These are phyloP conservation scores for Acanthopleura granulata DNA, from an alignment of 2,888 invertebrate species.

Conservation along the genomic window DNA sequence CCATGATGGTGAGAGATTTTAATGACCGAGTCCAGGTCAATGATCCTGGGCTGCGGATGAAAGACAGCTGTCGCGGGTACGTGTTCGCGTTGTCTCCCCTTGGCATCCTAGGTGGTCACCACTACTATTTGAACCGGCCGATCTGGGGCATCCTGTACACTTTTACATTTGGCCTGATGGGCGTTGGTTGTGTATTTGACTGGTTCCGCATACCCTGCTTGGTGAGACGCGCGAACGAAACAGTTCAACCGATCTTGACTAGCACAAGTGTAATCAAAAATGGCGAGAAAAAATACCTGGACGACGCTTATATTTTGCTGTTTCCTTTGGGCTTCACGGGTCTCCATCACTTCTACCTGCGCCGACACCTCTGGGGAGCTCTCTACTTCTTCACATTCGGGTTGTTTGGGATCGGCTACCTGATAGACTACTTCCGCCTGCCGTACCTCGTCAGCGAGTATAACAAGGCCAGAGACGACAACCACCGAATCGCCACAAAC, in stretches of 20 bases:
- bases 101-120: slow-evolving; percentile 45
- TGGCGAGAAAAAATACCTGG: slow-evolving; percentile 32
- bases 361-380: slow-evolving; percentile 44
- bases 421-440: slow-evolving; percentile 46
- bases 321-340: slow-evolving; percentile 42
- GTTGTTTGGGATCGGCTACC: slow-evolving; percentile 47
- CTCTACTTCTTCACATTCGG: slow-evolving; percentile 50
- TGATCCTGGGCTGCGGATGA: background rate
- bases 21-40: background rate
- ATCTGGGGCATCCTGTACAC: slow-evolving; percentile 43
- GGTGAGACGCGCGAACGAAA: slow-evolving; percentile 41
- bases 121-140: slow-evolving; percentile 42
- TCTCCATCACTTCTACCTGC: slow-evolving; percentile 43
- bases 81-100: slow-evolving; percentile 36
- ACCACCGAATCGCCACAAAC: background rate
- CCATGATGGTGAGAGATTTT: slow-evolving; percentile 1
- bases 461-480: slow-evolving; percentile 30
- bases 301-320: slow-evolving; percentile 49
- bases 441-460: slow-evolving; percentile 40
- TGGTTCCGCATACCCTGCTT: slow-evolving; percentile 47
- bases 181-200: slow-evolving; percentile 52
- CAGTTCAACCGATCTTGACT: slow-evolving; percentile 18
- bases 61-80: slow-evolving; percentile 29
- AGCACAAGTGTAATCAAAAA: slow-evolving; percentile 20
- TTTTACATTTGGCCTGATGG: slow-evolving; percentile 42